A percentile compares a stretch with the other conserved stretches of the same genome.
phyloP scores from a whole-genome alignment of 1,140 invertebrate genomes.

The Nomia melanderi region DNA sequence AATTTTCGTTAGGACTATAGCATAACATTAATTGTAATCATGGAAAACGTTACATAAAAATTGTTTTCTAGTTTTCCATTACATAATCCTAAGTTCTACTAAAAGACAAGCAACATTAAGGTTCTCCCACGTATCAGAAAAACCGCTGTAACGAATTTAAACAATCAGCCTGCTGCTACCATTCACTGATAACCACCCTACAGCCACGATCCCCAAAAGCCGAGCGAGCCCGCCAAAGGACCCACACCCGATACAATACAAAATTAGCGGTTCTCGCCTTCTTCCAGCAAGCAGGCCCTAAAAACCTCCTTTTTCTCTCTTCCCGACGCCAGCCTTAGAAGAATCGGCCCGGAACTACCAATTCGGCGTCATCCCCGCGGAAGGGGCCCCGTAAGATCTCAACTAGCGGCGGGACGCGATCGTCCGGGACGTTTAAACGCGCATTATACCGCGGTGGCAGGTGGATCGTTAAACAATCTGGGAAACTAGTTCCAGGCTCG shows the following conservation, averaged over 20 bases:
- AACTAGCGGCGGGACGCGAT: constrained; percentile 11
- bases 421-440: constrained; percentile 2
- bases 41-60: too few relatives aligned
- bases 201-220: background rate
- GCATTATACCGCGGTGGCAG: constrained; percentile 47
- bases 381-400: background rate
- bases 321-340: background rate
- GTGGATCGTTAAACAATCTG: constrained; percentile 50
- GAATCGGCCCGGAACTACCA: constrained; percentile 3
- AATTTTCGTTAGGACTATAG: too few relatives aligned
- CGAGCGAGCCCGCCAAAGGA: background rate
- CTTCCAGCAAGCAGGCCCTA: background rate
- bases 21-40: too few relatives aligned
- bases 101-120: too few relatives aligned
- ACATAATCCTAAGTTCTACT: too few relatives aligned
- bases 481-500: constrained; percentile 46
- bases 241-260: background rate
- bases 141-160: too few relatives aligned
- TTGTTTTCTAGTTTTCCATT: too few relatives aligned
- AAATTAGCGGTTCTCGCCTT: constrained; percentile 16
- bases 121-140: too few relatives aligned
- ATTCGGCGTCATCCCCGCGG: background rate
- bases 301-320: background rate
- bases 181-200: too few relatives aligned
- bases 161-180: too few relatives aligned